Percentiles rank a stretch among this genome's conserved stretches.
These are phyloP conservation scores for Trachymyrmex cornetzi DNA, from an alignment of 1,140 invertebrate species.

Conservation along the genomic window DNA sequence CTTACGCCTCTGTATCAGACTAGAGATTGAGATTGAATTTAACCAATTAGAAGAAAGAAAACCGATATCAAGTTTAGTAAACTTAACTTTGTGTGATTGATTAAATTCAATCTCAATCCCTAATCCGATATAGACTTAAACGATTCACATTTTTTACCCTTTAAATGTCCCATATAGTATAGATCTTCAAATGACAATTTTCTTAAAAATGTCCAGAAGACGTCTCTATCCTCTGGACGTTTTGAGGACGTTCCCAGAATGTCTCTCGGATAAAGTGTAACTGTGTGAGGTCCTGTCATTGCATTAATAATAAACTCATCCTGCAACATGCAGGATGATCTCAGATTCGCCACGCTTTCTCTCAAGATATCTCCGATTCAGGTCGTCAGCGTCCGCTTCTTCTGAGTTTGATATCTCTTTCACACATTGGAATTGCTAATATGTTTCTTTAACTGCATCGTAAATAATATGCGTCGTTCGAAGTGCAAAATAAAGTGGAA, in stretches of 20 bases:
- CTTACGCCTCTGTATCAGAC: background rate
- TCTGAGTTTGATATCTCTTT: background rate
- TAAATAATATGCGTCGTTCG: background rate
- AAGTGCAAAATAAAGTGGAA: background rate
- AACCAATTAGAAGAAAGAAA: no score
- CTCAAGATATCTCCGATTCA: background rate
- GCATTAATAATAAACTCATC: constrained; percentile 13
- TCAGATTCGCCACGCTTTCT: background rate
- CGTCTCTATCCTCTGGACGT: no score
- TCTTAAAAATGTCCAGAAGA: no score
- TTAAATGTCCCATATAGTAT: background rate
- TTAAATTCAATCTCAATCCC: no score
- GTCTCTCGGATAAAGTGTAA: no score
- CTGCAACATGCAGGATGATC: background rate
- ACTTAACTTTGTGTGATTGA: no score
- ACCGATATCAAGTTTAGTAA: no score
- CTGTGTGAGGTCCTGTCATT: background rate
- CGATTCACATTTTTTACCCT: background rate
- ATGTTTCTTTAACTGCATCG: background rate
- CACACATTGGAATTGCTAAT: background rate
- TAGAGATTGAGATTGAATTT: no score
- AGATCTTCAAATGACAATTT: no score
- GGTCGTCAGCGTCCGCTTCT: background rate
- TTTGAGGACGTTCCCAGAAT: no score
- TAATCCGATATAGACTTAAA: no score